Percentiles rank a stretch among this genome's conserved stretches.
Evolutionary conservation across 2,888 invertebrate species (phyloP).

Genomic region (Loripinus fragilis): DNA sequence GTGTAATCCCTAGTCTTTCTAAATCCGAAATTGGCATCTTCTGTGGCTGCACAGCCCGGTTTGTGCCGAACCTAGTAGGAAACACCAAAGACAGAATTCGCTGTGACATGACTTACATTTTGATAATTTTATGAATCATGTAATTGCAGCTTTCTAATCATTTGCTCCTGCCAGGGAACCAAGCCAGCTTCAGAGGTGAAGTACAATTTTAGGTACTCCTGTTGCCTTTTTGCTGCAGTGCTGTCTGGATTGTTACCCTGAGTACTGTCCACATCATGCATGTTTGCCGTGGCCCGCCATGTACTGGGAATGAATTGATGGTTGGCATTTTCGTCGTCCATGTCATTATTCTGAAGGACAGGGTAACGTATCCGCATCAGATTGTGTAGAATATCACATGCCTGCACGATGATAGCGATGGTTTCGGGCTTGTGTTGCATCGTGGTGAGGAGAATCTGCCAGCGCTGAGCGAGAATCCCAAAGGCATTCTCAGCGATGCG

Average conservation of each 20-base stretch:
- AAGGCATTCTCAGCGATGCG: slow-evolving; percentile 34
- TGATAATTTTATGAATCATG: background rate
- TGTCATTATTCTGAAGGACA: slow-evolving; percentile 37
- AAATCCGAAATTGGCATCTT: too few species aligned
- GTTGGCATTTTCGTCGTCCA: slow-evolving; percentile 56
- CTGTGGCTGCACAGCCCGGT: too few species aligned
- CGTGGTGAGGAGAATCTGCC: slow-evolving; percentile 24
- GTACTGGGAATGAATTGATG: slow-evolving; percentile 53
- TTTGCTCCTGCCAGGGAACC: slow-evolving; percentile 60
- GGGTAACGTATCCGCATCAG: slow-evolving; percentile 54
- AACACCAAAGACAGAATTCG: too few species aligned
- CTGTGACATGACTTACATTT: too few species aligned
- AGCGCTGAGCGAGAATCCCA: slow-evolving; percentile 32
- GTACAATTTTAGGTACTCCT: slow-evolving; percentile 59
- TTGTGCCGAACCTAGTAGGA: too few species aligned
- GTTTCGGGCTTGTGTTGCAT: slow-evolving; percentile 43
- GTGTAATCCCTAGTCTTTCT: too few species aligned
- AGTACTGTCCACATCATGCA: slow-evolving; percentile 54
- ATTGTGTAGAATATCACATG: slow-evolving; percentile 55
- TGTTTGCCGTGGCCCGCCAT: slow-evolving; percentile 40
- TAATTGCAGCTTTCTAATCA: slow-evolving; percentile 28
- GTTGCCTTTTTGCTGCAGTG: slow-evolving; percentile 50
- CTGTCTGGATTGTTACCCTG: slow-evolving; percentile 50
- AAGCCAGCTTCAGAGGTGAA: slow-evolving; percentile 56
- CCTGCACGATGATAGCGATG: slow-evolving; percentile 33